Evolutionary conservation across 2,888 invertebrate genomes (phyloP), one percentile per base, ranked within the genome.

Genomic region (Philhelius pedissequus): DNA sequence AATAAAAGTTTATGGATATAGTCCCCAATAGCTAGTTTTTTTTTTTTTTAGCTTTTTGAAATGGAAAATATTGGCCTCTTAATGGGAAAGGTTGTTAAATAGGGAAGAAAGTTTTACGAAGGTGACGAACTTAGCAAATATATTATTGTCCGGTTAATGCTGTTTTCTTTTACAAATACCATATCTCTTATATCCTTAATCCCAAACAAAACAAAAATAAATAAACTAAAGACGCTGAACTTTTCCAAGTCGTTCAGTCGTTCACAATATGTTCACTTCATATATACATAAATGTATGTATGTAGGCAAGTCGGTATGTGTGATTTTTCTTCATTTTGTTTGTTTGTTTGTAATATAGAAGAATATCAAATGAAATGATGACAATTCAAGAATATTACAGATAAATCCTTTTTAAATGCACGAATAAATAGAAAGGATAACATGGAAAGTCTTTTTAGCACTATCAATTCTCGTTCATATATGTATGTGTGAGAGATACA

Each of bases 391-490:
- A 76, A 80, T 84, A 80, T 84, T 76, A 76, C 84, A 84, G 66
- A 84, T 80, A 80, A 84, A 84, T 84, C 80, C 84, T 76, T 79
- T 84, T 84, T 84, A 84, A 80, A 80, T 80, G 84, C 71, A 68
- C 60, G 75, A 76, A 84, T 84, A 84, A 84, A 56, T 75, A 76
- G 75, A 80, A 84, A 84, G 84, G 84, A 84, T 84, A 76, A 84
- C 79, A 84, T 60, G 84, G 32, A 84, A 84, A 80, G 84, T 76
- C 84, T 75, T 84, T 80, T 84, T 79, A 80, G 84, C 84, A 84
- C 84, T n/a, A n/a, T n/a, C n/a, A n/a, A n/a, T n/a, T 80, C 56
- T 75, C 56, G 13, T 20, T 20, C 35, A 20, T 56, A 54, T 18
- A 11, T 9, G n/a, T 7, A 18, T 18, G 1, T 11, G 18, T 30